These are phyloP conservation scores for Tinamus guttatus DNA, from an alignment of 2,113 vertebrate genomes.

Conservation along the genomic window DNA sequence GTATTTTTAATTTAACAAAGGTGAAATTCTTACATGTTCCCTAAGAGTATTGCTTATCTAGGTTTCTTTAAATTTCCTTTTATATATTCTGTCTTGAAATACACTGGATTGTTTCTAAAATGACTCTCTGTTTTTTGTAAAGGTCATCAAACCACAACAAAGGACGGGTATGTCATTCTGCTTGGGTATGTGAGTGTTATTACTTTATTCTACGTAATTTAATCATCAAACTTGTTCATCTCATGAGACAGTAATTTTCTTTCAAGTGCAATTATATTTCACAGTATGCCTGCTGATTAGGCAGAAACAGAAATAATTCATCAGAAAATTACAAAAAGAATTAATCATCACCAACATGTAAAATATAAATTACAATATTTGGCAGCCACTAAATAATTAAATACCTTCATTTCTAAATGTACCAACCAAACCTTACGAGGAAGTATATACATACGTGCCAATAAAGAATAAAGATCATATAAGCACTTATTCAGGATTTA, in stretches of 20 bases:
- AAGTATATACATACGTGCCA: background rate
- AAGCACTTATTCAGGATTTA: constrained; percentile 10
- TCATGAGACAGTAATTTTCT: constrained; percentile 83
- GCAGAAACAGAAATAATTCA: constrained; percentile 87
- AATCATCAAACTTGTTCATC: constrained; percentile 86
- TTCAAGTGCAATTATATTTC: constrained; percentile 87
- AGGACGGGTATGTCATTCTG: constrained; percentile 37
- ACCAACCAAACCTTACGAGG: constrained; percentile 76
- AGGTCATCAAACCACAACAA: constrained; percentile 53
- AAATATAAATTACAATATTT: constrained; percentile 79
- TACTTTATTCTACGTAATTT: constrained; percentile 85
- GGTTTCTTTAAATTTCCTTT: background rate
- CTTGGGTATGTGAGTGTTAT: constrained; percentile 68
- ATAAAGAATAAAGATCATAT: constrained; percentile 31
- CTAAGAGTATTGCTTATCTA: background rate
- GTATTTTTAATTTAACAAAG: background rate
- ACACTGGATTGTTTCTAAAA: constrained; percentile 7
- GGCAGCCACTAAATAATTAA: constrained; percentile 89
- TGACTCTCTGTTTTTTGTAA: background rate
- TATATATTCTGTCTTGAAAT: background rate
- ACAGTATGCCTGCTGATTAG: constrained; percentile 86
- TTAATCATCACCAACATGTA: constrained; percentile 84
- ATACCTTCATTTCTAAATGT: constrained; percentile 82
- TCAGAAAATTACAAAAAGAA: constrained; percentile 88
- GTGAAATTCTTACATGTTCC: background rate